Evolutionary conservation across 2,888 invertebrate species (phyloP), one percentile per base, ranked within the genome.

Genomic region (Abscondita cerata): DNA sequence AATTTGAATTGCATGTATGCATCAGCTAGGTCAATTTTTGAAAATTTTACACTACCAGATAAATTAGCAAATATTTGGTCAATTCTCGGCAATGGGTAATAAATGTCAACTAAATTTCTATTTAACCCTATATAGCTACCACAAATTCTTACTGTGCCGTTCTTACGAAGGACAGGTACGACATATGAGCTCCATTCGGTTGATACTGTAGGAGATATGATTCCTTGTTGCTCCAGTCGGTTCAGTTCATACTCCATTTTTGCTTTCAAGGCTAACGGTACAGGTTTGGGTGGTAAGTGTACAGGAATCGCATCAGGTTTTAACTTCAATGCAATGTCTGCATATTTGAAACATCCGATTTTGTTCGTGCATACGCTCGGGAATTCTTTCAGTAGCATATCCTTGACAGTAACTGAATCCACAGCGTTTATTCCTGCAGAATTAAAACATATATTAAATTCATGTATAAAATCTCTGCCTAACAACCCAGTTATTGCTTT

Each of bases 1-100:
- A 76, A 36, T 34, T 65, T 64, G 1, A 76, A 61, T 60, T 79
- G 78, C 47, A 72, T 70, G 65, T 78, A 77, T 1, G 77, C 77
- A 18, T 52, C 25, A 11, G 33, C 52, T 19, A 64, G 33, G 33
- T 56, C 54, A 1, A 65, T 52, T 33, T 71, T 71, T 15, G 50
- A 31, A 18, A 50, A 50, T 6, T 50, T n/a, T 1, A 18, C 20
- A 40, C 38, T 13, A 12, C 19, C 41, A 25, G 25, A 25, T 25
- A 25, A 25, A 6, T 6, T 25, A 25, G 25, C 25, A 25, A 25
- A 25, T 4, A 25, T 25, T 25, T 25, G 25, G 6, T 6, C 25
- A 4, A 25, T 25, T 25, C 25, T 2, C 6, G 25, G 25, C 25
- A 25, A 25, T 25, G 25, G 25, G 6, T 25, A 25, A 25, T 25